Base-by-base conservation (phyloP, 2,797 vertebrate genomes). In the Sebastes variabilis region DNA sequence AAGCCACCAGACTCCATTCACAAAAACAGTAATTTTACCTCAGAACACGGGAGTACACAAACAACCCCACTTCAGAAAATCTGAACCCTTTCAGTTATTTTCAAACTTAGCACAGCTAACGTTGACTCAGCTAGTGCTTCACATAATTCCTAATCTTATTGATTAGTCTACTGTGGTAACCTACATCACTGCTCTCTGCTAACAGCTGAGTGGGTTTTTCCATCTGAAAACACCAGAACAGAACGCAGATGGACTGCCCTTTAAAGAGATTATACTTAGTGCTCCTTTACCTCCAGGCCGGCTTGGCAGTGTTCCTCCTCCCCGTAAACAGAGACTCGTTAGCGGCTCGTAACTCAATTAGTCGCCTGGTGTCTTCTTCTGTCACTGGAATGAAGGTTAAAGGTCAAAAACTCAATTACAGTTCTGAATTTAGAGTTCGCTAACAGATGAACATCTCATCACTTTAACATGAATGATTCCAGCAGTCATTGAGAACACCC, bases 241-340 rank as follows among this genome's bases (percentile, higher is more conserved):
- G 46, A 49, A 20, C 8, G 0, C 46, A 49, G 46, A 20, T 49
- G 46, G 46, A n/a, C 46, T 4, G 18, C 18, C 46, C 46, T 49
- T 49, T 55, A 55, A 55, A 55, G 11, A 55, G 20, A 60, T 18
- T 4, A n/a, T 30, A 4, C 2, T 24, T 18, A n/a, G 2, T 18
- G 9, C 3, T 25, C 1, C 2, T 30, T 60, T 77, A 94, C 95
- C 94, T 95, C 94, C 95, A 95, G 69, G 94, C 94, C 0, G 94
- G 92, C 61, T 95, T 95, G 24, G 94, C 93, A 0, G 94, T 95
- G 90, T 95, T 95, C 83, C 94, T 94, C 84, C 93, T 92, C 27
- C 95, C 95, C 0, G 95, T 95, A 29, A 95, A 95, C 66, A 95
- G 85, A 81, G 88, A 90, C 86, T 95, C 94, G 32, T 95, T 95